These are phyloP conservation scores for Cantharis lateralis DNA, from an alignment of 2,888 invertebrate species.

Conservation along the genomic window DNA sequence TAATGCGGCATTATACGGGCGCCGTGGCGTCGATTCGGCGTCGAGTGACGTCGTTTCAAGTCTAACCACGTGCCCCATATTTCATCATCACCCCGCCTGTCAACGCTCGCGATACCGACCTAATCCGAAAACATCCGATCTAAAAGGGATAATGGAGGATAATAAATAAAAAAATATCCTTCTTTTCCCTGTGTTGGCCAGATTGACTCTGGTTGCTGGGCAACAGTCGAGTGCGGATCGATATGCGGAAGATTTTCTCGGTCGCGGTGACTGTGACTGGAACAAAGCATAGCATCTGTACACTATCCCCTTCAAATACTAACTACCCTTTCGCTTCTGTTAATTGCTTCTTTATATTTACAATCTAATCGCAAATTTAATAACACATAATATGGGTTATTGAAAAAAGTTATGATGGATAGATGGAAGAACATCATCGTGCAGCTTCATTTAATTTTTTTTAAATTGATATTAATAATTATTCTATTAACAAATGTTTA, in stretches of 20 bases:
- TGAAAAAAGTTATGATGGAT: background rate
- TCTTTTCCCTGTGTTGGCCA: slow-evolving; percentile 58
- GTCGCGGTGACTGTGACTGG: slow-evolving; percentile 46
- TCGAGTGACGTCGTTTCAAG: slow-evolving; percentile 72
- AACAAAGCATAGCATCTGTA: slow-evolving; percentile 40
- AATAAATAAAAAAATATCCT: slow-evolving; percentile 58
- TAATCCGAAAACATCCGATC: slow-evolving; percentile 46
- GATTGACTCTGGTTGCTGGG: slow-evolving; percentile 63
- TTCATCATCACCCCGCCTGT: slow-evolving; percentile 66
- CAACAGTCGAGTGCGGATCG: slow-evolving; percentile 61
- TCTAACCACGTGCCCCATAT: slow-evolving; percentile 76
- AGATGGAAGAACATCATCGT: background rate
- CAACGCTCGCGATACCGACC: slow-evolving; percentile 42
- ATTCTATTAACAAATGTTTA: no score
- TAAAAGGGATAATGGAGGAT: slow-evolving; percentile 55
- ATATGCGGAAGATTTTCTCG: slow-evolving; percentile 58
- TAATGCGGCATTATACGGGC: slow-evolving; percentile 55
- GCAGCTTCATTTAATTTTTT: background rate
- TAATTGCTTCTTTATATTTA: slow-evolving; percentile 2
- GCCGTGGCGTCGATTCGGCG: slow-evolving; percentile 57
- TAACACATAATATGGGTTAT: background rate
- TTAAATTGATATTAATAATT: background rate
- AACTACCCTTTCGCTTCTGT: slow-evolving; percentile 11
- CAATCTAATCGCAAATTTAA: background rate
- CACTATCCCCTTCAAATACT: slow-evolving; percentile 24